Evolutionary conservation across 2,888 invertebrate genomes (phyloP), one percentile per base, ranked within the genome.

Genomic region (Cactoblastis cactorum): DNA sequence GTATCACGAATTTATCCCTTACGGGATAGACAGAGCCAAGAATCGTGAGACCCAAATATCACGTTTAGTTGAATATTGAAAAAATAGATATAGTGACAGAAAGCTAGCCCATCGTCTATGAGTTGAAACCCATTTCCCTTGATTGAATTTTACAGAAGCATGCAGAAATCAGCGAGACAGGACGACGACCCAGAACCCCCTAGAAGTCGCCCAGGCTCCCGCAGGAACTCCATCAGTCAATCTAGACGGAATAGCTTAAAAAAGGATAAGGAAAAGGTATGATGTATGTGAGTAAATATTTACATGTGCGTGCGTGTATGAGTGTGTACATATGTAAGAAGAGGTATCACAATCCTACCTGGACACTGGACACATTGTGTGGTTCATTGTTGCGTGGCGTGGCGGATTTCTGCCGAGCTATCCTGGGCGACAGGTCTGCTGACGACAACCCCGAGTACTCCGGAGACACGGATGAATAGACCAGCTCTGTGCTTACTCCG

Each of bases 401-500:
- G 11, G 67, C 63, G 1, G 64, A 65, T 0, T 59, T 45, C 35
- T 52, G 66, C 3, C 58, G 58, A 1, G 63, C 54, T 2, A 62
- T 67, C 6, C 69, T 41, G 0, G 83, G 79, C 0, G 80, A 80
- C 33, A 76, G 59, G 1, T 83, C 86, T 0, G 62, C 63, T 0
- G 87, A 86, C 0, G 86, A 85, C 50, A 71, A 79, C 0, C 75
- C 81, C 0, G 88, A 85, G 55, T 77, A 82, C 48, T 84, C 85
- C 2, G 88, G 83, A 0, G 87, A 87, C 4, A 83, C 81, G 0
- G 86, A 85, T 0, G 87, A 87, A 54, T 82, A 84, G 58, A 85
- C 84, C 57, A 75, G 56, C 51, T 83, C 88, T 0, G 79, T 74
- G 45, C 67, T 70, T 3, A n/a, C 34, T 38, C n/a, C 34, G 34